These are phyloP conservation scores for Drosophila melanica DNA, from an alignment of 1,140 invertebrate genomes.

Conservation along the genomic window DNA sequence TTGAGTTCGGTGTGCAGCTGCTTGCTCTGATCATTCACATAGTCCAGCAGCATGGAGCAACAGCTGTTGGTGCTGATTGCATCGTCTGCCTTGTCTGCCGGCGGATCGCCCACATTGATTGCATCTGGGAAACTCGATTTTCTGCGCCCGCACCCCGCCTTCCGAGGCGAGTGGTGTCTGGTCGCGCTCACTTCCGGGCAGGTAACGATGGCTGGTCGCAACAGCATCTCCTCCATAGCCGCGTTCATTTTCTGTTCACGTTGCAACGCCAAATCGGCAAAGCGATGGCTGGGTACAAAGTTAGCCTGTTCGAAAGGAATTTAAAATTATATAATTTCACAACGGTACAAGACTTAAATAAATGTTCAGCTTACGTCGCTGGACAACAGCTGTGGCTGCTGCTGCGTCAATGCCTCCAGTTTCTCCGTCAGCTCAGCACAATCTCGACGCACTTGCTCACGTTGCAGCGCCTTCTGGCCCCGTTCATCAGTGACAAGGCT, in stretches of 20 bases:
- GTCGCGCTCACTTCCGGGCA: constrained; percentile 59
- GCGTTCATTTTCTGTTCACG: constrained; percentile 76
- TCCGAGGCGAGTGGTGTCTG: not conserved
- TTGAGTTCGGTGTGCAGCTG: constrained; percentile 64
- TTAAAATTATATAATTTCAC: not conserved
- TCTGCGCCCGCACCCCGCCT: not conserved
- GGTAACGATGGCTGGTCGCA: constrained; percentile 73
- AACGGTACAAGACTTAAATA: not conserved
- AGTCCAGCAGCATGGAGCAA: constrained; percentile 68
- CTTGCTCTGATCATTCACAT: constrained; percentile 76
- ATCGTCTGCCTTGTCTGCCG: constrained; percentile 11
- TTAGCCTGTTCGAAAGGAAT: constrained; percentile 36
- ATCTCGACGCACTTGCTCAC: constrained; percentile 76
- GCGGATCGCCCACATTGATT: constrained; percentile 60
- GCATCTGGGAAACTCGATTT: constrained; percentile 7
- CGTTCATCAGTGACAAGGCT: constrained; percentile 64
- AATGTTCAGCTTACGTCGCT: constrained; percentile 59
- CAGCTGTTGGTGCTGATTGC: constrained; percentile 56
- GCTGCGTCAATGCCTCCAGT: constrained; percentile 64
- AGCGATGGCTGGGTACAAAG: constrained; percentile 61
- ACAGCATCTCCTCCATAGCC: constrained; percentile 68
- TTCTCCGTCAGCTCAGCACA: constrained; percentile 71
- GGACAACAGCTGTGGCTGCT: constrained; percentile 62
- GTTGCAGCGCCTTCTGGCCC: constrained; percentile 71
- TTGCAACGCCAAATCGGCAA: constrained; percentile 37